Conservation (phyloP, 1,140 invertebrate genomes). For the Spodoptera frugiperda region DNA sequence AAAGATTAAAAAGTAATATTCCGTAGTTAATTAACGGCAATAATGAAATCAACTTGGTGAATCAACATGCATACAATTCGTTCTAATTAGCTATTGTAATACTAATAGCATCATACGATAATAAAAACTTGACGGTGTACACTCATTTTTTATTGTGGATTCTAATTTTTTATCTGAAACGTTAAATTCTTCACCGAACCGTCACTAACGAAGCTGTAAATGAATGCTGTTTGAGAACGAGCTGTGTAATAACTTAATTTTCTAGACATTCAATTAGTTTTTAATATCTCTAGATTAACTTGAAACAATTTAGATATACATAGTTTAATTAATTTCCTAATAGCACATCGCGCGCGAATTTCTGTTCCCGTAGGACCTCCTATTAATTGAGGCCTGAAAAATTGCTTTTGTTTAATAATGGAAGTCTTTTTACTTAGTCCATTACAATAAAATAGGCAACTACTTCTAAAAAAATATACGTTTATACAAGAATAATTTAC, state of each 20-base stretch:
- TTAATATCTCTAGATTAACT: constrained; percentile 17
- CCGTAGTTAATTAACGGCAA: too few species aligned
- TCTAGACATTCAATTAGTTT: constrained; percentile 10
- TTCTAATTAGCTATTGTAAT: constrained; percentile 4
- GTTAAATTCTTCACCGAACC: constrained; percentile 18
- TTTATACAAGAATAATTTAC: too few species aligned
- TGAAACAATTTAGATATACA: constrained; percentile 13
- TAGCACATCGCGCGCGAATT: too few species aligned
- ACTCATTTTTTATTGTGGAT: constrained; percentile 24
- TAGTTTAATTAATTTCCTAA: background rate
- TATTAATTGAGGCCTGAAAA: too few species aligned
- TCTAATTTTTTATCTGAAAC: constrained; percentile 31
- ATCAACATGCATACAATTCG: background rate
- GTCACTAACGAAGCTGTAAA: constrained; percentile 21
- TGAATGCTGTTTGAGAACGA: constrained; percentile 4
- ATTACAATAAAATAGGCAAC: too few species aligned
- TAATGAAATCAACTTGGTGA: background rate
- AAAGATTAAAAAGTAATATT: too few species aligned
- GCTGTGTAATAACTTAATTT: background rate
- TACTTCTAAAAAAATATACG: too few species aligned
- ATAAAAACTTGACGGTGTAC: constrained; percentile 21
- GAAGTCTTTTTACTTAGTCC: too few species aligned
- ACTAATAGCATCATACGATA: constrained; percentile 1
- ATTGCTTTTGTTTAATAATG: too few species aligned
- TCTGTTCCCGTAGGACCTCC: too few species aligned